phyloP scores from a whole-genome alignment of 2,797 vertebrate genomes.

The Lutjanus campechanus region DNA sequence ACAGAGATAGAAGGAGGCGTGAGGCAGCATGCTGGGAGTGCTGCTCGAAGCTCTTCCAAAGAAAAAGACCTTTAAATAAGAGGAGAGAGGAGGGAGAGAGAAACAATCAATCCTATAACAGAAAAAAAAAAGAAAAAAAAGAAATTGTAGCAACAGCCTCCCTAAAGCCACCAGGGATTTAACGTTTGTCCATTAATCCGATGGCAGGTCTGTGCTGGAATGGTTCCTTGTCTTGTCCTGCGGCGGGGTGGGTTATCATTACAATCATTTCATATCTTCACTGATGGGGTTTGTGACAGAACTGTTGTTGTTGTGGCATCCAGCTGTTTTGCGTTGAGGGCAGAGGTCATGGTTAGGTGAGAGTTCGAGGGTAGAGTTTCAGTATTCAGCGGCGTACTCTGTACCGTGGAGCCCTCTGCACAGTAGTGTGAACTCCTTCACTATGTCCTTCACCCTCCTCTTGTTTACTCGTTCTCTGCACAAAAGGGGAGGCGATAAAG shows the following conservation, averaged over 20 bases:
- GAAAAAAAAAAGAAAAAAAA: conserved; percentile 19
- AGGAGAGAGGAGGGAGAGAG: conserved; percentile 32
- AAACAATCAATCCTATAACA: conserved; percentile 36
- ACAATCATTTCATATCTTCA: conserved; percentile 77
- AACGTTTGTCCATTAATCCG: conserved; percentile 50
- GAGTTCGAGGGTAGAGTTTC: conserved; percentile 74
- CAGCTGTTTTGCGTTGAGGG: conserved; percentile 69
- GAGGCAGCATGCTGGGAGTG: conserved; percentile 76
- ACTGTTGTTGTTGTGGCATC: conserved; percentile 60
- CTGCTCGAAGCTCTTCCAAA: conserved; percentile 70
- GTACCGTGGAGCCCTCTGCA: conserved; percentile 99
- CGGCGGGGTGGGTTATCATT: conserved; percentile 58
- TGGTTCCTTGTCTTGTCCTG: conserved; percentile 69
- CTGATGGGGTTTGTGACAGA: conserved; percentile 56
- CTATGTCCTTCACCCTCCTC: conserved; percentile 96
- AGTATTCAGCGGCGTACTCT: conserved; percentile 98
- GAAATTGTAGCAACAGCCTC: conserved; percentile 25
- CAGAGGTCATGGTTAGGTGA: conserved; percentile 71
- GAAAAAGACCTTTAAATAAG: conserved; percentile 53
- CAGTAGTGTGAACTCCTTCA: conserved; percentile 97
- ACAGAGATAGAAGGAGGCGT: conserved; percentile 59
- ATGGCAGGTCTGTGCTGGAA: conserved; percentile 63
- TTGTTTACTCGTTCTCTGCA: conserved; percentile 98
- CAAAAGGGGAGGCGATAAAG: neutral
- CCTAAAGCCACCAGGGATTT: conserved; percentile 51